Percentiles rank a stretch among this genome's conserved stretches.
phyloP scores from a whole-genome alignment of 2,113 vertebrate species.

The Siniperca knerii region DNA sequence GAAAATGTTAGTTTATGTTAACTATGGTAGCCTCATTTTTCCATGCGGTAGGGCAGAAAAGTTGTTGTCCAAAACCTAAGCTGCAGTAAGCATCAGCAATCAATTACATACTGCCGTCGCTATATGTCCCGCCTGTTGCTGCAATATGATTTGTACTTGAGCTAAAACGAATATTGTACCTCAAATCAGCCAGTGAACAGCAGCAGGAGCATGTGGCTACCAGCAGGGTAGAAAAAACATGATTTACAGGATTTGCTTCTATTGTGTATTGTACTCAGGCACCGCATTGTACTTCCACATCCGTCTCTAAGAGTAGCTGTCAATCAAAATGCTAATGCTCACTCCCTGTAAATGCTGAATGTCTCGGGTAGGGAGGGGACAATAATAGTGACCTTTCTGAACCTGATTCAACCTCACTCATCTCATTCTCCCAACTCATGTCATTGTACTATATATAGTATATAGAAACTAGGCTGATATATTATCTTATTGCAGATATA shows the following conservation, averaged over 20 bases:
- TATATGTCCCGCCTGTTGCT: conserved; percentile 31
- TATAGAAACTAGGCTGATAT: neutral
- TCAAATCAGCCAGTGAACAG: conserved; percentile 21
- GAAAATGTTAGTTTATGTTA: neutral
- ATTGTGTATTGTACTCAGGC: conserved; percentile 19
- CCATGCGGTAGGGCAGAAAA: neutral
- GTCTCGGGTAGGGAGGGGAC: neutral
- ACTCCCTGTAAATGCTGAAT: conserved; percentile 24
- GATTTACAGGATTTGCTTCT: neutral
- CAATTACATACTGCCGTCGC: neutral
- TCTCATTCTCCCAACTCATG: neutral
- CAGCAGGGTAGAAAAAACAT: neutral
- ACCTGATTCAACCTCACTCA: neutral
- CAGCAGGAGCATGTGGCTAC: conserved; percentile 15
- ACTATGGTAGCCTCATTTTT: neutral
- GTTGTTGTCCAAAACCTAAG: neutral
- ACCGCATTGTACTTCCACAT: conserved; percentile 38
- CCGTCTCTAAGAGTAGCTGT: conserved; percentile 22
- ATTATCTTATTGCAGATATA: neutral
- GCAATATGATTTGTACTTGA: neutral
- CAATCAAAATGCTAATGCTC: conserved; percentile 44
- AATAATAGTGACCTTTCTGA: conserved; percentile 29
- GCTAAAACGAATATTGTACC: conserved; percentile 39
- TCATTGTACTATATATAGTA: neutral
- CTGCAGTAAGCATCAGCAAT: conserved; percentile 18